Percentiles rank a stretch among this genome's conserved stretches.
phyloP scores from a whole-genome alignment of 2,797 vertebrate genomes.

The Trichosurus vulpecula region DNA sequence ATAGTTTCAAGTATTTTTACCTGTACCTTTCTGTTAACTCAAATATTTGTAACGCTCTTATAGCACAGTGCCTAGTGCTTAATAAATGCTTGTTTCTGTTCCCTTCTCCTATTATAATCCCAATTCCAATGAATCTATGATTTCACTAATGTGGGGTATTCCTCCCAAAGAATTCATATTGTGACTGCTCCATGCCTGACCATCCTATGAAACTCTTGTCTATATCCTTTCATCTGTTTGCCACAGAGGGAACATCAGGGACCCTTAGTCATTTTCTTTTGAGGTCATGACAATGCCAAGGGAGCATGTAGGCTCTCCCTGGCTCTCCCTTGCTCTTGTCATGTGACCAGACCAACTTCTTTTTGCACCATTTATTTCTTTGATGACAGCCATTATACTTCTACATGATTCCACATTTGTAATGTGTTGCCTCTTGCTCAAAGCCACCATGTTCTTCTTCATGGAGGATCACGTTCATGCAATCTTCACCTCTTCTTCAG shows the following conservation, averaged over 20 bases:
- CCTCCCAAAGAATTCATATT: background rate
- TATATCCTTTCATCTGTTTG: background rate
- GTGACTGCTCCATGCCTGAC: background rate
- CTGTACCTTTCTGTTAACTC: background rate
- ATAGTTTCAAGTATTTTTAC: background rate
- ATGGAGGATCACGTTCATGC: background rate
- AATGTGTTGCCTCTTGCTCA: background rate
- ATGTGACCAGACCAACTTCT: background rate
- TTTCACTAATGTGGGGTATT: background rate
- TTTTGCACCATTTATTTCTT: background rate
- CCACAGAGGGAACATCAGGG: background rate
- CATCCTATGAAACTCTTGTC: background rate
- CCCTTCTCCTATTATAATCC: background rate
- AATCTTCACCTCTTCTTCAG: background rate
- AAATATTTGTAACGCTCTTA: background rate
- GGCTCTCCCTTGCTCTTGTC: background rate
- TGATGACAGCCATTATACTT: background rate
- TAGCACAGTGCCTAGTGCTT: background rate
- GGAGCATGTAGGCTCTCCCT: background rate
- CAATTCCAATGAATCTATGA: background rate
- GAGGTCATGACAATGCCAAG: background rate
- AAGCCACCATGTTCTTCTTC: background rate
- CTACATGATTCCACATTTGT: background rate
- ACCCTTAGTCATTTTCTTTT: background rate
- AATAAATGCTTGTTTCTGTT: background rate